Evolutionary conservation across 2,113 vertebrate genomes (phyloP), one percentile per base, ranked within the genome.

Genomic region (Hippocampus guttulatus): DNA sequence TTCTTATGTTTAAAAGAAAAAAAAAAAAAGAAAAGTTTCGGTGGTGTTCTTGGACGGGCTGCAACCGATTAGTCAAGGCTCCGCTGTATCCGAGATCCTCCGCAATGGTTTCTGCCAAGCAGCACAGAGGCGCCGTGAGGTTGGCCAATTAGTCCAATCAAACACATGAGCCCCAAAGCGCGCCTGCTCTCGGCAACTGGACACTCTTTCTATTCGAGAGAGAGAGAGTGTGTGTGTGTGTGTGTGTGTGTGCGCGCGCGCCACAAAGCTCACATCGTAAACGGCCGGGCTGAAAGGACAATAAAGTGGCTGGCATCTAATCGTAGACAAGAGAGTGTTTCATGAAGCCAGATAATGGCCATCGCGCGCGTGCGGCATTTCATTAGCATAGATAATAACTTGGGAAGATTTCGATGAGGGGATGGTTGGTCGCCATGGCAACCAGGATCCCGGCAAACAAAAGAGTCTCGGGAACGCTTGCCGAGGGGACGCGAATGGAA

Each of bases 321-420:
- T 88, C 88, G 81, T 0, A 90, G 84, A 91, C 89, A 90, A 85
- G 83, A 67, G 80, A 81, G 81, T 76, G 81, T 88, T 88, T 90
- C 88, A 89, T 90, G 88, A 86, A 88, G 86, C 87, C 82, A 73
- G 81, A 91, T 89, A 88, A 91, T 87, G 86, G 83, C 52, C 51
- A 52, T n/a, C 8, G 20, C 20, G 20, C 85, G 21, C 16, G 80
- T 86, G 89, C 85, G 21, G 8, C 52, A 89, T 90, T 85, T 90
- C 87, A 89, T 90, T 91, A 88, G 82, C 87, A 89, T 89, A 87
- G 81, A 89, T 90, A 90, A 90, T 83, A 82, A 87, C n/a, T n/a
- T 0, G 49, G 83, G 87, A 72, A 85, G 88, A 89, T 89, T 87
- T 83, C 88, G 85, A 89, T 88, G 90, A 89, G 85, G 30, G 82